Evolutionary conservation across 1,140 invertebrate genomes (phyloP).

Genomic region (Diorhabda carinulata): DNA sequence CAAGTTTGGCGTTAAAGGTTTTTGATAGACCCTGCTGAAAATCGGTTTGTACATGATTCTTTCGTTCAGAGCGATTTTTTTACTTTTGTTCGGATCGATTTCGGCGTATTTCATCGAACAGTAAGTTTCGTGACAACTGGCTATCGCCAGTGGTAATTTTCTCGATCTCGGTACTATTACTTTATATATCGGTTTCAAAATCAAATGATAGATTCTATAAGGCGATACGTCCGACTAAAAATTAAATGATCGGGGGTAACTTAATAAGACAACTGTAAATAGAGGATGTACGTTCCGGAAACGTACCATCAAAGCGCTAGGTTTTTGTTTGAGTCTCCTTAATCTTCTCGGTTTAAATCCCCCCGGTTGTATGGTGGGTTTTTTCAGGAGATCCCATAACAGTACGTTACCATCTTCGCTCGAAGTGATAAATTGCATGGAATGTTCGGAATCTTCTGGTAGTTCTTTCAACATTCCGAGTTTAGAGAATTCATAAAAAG

Average conservation of each 20-base stretch:
- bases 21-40: conserved; percentile 5
- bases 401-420: conserved; percentile 63
- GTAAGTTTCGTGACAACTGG: conserved; percentile 18
- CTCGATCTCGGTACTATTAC: conserved; percentile 34
- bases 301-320: conserved; percentile 51
- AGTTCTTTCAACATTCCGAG: conserved; percentile 54
- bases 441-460: conserved; percentile 47
- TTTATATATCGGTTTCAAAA: conserved; percentile 58
- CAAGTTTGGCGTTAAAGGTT: conserved; percentile 12
- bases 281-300: neutral
- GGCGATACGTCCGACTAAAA: conserved; percentile 54
- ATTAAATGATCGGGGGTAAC: neutral
- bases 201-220: conserved; percentile 54
- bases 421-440: conserved; percentile 60
- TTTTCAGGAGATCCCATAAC: conserved; percentile 63
- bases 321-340: conserved; percentile 50
- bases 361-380: conserved; percentile 47
- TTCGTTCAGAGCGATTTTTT: conserved; percentile 26
- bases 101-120: conserved; percentile 25
- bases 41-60: conserved; percentile 32
- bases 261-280: neutral
- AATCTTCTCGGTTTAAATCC: conserved; percentile 51
- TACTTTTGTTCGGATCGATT: conserved; percentile 39
- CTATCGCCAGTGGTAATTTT: conserved; percentile 17
- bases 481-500: conserved; percentile 55